phyloP scores from a whole-genome alignment of 2,888 invertebrate species.

The Campaea margaritaria region DNA sequence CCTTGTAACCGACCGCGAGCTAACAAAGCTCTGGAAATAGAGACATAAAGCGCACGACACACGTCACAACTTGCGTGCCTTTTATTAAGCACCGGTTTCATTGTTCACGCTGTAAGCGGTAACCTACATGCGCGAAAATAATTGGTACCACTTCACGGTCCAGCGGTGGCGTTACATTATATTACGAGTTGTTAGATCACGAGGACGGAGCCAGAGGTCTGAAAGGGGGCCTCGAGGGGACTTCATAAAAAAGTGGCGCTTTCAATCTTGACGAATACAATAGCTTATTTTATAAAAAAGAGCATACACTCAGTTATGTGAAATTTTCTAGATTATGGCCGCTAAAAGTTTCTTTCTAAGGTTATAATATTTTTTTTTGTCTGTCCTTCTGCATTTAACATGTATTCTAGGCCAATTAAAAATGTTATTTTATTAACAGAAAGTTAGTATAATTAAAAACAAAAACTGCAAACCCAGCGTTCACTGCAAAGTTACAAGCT shows the following conservation, averaged over 20 bases:
- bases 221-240: neutral
- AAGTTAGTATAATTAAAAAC: too few species aligned
- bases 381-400: too few species aligned
- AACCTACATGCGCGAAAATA: conserved; percentile 65
- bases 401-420: too few species aligned
- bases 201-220: neutral
- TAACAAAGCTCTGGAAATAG: conserved; percentile 34
- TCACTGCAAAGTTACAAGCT: neutral
- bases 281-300: neutral
- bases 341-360: neutral
- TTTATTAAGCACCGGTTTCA: conserved; percentile 50
- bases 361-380: too few species aligned
- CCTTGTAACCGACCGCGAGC: conserved; percentile 24
- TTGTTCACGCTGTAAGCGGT: conserved; percentile 59
- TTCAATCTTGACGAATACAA: neutral
- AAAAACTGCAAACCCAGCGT: too few species aligned
- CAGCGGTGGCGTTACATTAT: conserved; percentile 61
- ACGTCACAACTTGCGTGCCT: conserved; percentile 34
- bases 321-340: too few species aligned
- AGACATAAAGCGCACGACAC: conserved; percentile 31
- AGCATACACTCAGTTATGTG: too few species aligned
- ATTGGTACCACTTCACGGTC: conserved; percentile 54
- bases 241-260: neutral
- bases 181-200: conserved; percentile 59
- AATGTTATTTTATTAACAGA: too few species aligned